Percentiles rank a stretch among this genome's conserved stretches.
These are phyloP conservation scores for Congeria kusceri DNA, from an alignment of 2,888 invertebrate genomes.

Conservation along the genomic window DNA sequence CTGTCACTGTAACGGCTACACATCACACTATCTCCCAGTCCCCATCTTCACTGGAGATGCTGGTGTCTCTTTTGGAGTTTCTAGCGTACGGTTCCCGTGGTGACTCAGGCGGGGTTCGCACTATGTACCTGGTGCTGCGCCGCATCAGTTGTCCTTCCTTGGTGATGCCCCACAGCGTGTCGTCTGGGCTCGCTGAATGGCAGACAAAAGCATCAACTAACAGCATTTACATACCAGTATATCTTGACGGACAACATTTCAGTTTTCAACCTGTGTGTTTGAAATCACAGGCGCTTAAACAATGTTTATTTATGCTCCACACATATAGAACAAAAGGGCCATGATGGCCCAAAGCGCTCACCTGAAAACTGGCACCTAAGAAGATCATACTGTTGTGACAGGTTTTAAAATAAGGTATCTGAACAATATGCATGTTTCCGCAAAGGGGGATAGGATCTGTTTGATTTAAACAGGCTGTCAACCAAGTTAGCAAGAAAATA, in stretches of 20 bases:
- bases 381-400: too few species aligned
- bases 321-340: too few species aligned
- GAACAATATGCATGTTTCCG: too few species aligned
- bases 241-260: too few species aligned
- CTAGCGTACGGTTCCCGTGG: slow-evolving; percentile 10
- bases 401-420: too few species aligned
- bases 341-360: too few species aligned
- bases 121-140: slow-evolving; percentile 69
- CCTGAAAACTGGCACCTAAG: too few species aligned
- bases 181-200: slow-evolving; percentile 71
- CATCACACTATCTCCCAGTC: slow-evolving; percentile 76
- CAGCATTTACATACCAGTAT: background rate
- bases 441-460: too few species aligned
- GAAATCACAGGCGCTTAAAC: background rate
- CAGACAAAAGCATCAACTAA: background rate
- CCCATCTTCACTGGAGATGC: slow-evolving; percentile 73
- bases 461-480: too few species aligned
- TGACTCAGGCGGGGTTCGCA: slow-evolving; percentile 1
- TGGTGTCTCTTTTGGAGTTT: slow-evolving; percentile 24
- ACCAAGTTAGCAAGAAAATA: too few species aligned
- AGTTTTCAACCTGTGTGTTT: background rate
- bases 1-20: too few species aligned
- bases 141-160: slow-evolving; percentile 73
- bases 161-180: slow-evolving; percentile 76
- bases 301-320: too few species aligned